Base-by-base conservation (phyloP, 2,797 vertebrate genomes). In the Esox masquinongy region DNA sequence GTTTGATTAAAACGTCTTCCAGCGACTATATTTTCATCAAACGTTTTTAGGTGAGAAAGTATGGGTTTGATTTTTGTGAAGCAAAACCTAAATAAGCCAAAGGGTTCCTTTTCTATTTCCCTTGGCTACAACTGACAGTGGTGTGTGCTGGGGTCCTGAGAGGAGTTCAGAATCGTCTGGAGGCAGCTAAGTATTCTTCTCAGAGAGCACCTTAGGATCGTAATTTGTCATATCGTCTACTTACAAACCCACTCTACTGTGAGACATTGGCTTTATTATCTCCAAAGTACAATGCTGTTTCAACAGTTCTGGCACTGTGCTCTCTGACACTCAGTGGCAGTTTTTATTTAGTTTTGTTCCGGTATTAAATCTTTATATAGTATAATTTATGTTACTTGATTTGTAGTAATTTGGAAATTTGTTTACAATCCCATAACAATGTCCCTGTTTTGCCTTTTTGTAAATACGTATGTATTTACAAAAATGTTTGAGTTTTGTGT, bases 201-300 rank as follows among this genome's bases (percentile, higher is more conserved):
- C 74, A 75, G 74, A 75, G 80, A 76, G 53, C 80, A 80, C 84
- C 83, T 78, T 14, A 39, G 89, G 84, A 79, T 43, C 39, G 5
- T 6, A 6, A 43, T 43, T 43, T 43, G 39, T 43, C 39, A 43
- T 43, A 86, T 80, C 76, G 70, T 72, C 77, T 77, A 79, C 86
- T 82, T 79, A 80, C 74, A 68, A 70, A 70, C 79, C 82, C 74
- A 85, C 78, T 70, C 79, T 80, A 75, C 77, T 71, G 72, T 53
- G 17, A 69, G 74, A 78, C 86, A 85, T 79, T 31, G 29, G 84
- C 80, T 86, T 85, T 85, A 90, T 88, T 86, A 88, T 87, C 79
- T 84, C 64, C 80, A 75, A 85, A 88, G 81, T 69, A 74, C 67
- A 85, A 67, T 50, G 59, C 77, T 83, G 70, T 77, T 81, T 84